Percentiles rank a stretch among this genome's conserved stretches.
phyloP scores from a whole-genome alignment of 2,888 invertebrate genomes.

The Phlogophora meticulosa region DNA sequence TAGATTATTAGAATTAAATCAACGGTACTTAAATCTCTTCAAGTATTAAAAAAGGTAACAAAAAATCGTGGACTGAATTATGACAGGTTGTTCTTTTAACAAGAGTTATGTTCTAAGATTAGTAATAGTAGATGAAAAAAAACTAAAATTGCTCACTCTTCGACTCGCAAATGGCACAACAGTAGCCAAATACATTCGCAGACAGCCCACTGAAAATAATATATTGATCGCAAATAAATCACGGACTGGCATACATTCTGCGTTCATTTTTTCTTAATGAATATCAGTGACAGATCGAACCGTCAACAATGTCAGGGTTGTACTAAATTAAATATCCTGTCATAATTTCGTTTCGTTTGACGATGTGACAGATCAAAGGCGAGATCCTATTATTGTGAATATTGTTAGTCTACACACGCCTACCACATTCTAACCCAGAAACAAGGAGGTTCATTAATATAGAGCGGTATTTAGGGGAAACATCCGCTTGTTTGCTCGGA shows the following conservation, averaged over 20 bases:
- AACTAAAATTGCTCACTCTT: constrained; percentile 38
- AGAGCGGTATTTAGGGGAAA: constrained; percentile 49
- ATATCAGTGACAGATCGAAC: constrained; percentile 51
- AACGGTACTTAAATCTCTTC: constrained; percentile 36
- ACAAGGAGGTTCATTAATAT: constrained; percentile 62
- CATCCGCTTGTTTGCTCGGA: constrained; percentile 42
- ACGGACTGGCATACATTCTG: constrained; percentile 21
- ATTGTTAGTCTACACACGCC: constrained; percentile 52
- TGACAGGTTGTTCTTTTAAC: constrained; percentile 40
- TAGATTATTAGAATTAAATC: constrained; percentile 27
- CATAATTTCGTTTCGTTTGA: constrained; percentile 64
- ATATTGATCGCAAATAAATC: constrained; percentile 52
- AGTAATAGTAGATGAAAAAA: constrained; percentile 38
- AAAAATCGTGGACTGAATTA: constrained; percentile 47
- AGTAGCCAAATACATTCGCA: constrained; percentile 41
- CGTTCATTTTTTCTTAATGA: constrained; percentile 44
- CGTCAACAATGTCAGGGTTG: constrained; percentile 54
- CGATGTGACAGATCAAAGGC: constrained; percentile 60
- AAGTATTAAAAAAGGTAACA: constrained; percentile 35
- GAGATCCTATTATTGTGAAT: constrained; percentile 58
- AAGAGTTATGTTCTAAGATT: constrained; percentile 52
- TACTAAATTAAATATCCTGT: constrained; percentile 66
- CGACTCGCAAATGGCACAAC: constrained; percentile 43
- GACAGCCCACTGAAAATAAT: constrained; percentile 41
- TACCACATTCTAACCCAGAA: constrained; percentile 54